Conservation (phyloP, 1,140 invertebrate species). For the Psilanteris sp. region DNA sequence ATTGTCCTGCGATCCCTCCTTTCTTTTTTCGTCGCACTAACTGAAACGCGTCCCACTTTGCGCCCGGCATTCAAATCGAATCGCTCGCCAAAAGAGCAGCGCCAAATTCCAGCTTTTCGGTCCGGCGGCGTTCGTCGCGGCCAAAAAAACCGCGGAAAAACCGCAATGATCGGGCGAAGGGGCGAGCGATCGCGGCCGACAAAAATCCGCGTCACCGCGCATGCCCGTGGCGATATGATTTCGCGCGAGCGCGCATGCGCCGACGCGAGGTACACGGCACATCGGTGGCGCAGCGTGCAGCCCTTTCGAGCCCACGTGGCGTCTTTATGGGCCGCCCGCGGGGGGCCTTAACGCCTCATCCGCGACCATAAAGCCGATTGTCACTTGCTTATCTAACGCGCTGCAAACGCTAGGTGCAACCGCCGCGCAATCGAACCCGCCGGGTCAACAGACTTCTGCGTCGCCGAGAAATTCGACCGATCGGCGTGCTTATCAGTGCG, state of each 20-base stretch:
- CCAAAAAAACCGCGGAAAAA: no score
- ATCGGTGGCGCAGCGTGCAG: conserved; percentile 71
- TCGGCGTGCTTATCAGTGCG: no score
- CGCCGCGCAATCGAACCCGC: no score
- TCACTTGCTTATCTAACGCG: conserved; percentile 76
- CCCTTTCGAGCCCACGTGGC: conserved; percentile 67
- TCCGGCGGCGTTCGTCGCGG: no score
- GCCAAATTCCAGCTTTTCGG: conserved; percentile 11
- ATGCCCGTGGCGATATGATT: conserved; percentile 34
- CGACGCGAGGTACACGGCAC: conserved; percentile 66
- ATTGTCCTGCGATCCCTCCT: conserved; percentile 57
- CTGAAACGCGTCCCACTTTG: conserved; percentile 59
- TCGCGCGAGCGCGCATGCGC: conserved; percentile 61
- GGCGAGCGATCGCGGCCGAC: no score
- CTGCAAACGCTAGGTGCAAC: conserved; percentile 36
- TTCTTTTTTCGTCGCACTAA: conserved; percentile 34
- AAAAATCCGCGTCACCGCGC: conserved; percentile 58
- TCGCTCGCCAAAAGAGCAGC: conserved; percentile 51
- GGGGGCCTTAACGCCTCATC: conserved; percentile 68
- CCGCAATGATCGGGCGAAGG: conserved; percentile 5
- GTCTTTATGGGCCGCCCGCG: conserved; percentile 66
- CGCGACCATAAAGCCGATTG: conserved; percentile 77
- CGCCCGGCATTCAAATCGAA: conserved; percentile 35
- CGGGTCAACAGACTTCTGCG: no score
- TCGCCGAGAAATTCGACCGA: no score